Evolutionary conservation across 53 echinoderm and acorn worm genomes (phyloP).

Genomic region (Echinarachnius parma): DNA sequence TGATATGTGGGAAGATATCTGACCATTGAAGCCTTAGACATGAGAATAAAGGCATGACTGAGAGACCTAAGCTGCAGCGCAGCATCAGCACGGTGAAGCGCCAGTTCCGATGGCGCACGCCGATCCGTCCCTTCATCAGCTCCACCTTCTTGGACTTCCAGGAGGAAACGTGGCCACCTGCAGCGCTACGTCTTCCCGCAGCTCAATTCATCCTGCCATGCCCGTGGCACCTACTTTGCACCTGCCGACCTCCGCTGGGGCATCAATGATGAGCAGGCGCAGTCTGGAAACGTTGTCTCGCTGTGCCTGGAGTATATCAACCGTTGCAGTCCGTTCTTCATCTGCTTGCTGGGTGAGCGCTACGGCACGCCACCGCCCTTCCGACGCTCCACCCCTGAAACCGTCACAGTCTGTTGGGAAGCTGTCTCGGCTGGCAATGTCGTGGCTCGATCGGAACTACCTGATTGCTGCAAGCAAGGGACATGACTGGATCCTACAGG

Average conservation of each 20-base stretch:
- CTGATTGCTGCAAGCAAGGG: constrained; percentile 77
- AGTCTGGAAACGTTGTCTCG: constrained; percentile 75
- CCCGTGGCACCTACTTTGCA: constrained; percentile 75
- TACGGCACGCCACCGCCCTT: constrained; percentile 86
- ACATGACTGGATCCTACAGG: constrained; percentile 83
- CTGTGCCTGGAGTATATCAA: constrained; percentile 90
- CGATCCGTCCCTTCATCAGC: constrained; percentile 89
- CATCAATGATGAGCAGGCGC: constrained; percentile 79
- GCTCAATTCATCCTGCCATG: constrained; percentile 68
- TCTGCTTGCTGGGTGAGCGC: constrained; percentile 86
- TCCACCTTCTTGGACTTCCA: constrained; percentile 94
- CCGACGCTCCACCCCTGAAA: constrained; percentile 43
- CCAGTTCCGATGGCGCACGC: constrained; percentile 63
- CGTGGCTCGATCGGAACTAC: constrained; percentile 88
- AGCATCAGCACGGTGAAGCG: constrained; percentile 65
- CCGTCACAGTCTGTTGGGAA: constrained; percentile 16
- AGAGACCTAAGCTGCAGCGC: constrained; percentile 41
- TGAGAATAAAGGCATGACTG: no score
- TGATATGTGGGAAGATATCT: no score
- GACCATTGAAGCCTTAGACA: no score
- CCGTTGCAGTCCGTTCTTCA: constrained; percentile 87
- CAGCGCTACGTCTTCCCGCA: constrained; percentile 82
- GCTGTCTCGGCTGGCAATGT: constrained; percentile 21
- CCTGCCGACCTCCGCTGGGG: constrained; percentile 95
- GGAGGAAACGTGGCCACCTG: constrained; percentile 83